Base-by-base conservation (phyloP, 2,113 vertebrate species). In the Zosterops borbonicus region DNA sequence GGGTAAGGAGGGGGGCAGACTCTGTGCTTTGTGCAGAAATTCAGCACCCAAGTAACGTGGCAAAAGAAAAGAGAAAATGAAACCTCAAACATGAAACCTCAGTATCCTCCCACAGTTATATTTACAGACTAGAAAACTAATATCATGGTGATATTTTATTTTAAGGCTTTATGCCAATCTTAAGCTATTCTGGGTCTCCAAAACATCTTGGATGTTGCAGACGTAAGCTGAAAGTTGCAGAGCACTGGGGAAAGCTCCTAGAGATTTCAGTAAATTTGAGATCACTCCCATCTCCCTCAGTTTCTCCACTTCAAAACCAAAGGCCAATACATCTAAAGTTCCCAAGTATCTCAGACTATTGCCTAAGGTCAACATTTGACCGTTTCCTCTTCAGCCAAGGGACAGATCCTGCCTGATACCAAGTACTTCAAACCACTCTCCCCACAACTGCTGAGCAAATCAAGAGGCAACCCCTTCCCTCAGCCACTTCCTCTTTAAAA, bases 401-500 rank as follows among this genome's bases (percentile, higher is more conserved):
- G 35, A 37, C 35, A 46, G 56, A 68, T 37, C 68, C 65, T 84
- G 64, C 17, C 47, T 75, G 58, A 83, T n/a, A 62, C 18, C 1
- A 2, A 58, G 25, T 17, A 50, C 46, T 25, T 73, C 55, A 65
- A 77, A 79, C 49, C 14, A 0, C 62, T 42, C 23, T 53, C 23
- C 3, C 50, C 11, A 44, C 19, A 63, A 19, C 12, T 90, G 49
- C 94, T 71, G 42, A 50, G 74, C 67, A 95, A 41, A 84, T 35
- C 31, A 46, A 58, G 46, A 91, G 59, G 31, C 46, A 84, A 84
- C 76, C 31, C 19, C 49, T 60, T 87, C 46, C 56, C 71, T 47
- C 52, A 82, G 87, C 90, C 92, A 85, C 91, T 96, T 98, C 96
- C 96, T 92, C 82, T 92, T 60, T n/a, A 69, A 86, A 92, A 92